Evolutionary conservation across 2,113 vertebrate species (phyloP), one percentile per base, ranked within the genome.

Genomic region (Ahaetulla prasina): DNA sequence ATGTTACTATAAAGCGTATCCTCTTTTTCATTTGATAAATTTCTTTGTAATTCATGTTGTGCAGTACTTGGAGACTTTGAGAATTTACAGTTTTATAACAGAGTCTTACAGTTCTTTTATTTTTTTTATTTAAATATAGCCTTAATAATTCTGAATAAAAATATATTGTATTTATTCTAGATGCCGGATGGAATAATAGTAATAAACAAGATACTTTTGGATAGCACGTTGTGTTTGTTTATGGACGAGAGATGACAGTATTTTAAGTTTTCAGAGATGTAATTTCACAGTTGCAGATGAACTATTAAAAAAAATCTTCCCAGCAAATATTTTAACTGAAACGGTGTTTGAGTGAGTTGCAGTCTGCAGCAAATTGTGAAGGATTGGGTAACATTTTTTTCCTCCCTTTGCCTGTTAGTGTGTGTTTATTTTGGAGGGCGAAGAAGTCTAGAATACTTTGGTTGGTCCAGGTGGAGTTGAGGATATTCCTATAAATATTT

Each of bases 21-120:
- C 92, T 96, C 94, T 95, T 45, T 90, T 35, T 93, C 94, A 93
- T 89, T 89, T 74, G 96, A 96, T 97, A 93, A 96, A 94, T 96
- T 94, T 96, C 96, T 97, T 96, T 94, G 92, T 96, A 96, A 95
- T 96, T 96, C 94, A 95, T 93, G 95, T 95, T 96, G 94, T 95
- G 95, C 96, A 94, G 94, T 96, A 94, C 95, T 96, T 97, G 94
- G 95, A 96, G 95, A 90, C 89, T 95, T 94, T 92, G 95, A 96
- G 94, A 95, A 96, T 97, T 97, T 97, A 97, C 96, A 96, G 95
- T 95, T 95, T 95, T 91, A 95, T 97, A 95, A 96, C 95, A 96
- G 95, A 96, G 96, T 95, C 95, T 95, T 95, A 95, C 93, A 94
- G 95, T 94, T 94, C 89, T 94, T 96, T 95, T 96, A 95, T 84